Evolutionary conservation across 2,113 vertebrate genomes (phyloP).

Genomic region (Serinus canaria): DNA sequence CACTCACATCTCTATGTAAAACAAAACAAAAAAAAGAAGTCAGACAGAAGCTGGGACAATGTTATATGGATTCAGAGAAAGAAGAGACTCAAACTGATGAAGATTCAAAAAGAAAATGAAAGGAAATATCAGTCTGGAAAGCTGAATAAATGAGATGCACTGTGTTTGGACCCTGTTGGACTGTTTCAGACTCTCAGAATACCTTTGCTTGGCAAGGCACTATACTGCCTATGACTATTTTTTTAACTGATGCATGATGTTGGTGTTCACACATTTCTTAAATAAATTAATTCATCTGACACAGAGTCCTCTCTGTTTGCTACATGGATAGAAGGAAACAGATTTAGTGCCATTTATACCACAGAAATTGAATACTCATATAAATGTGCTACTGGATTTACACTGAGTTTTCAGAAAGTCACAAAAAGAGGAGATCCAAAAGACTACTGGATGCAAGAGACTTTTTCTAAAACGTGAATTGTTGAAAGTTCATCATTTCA

Average conservation of each 20-base stretch:
- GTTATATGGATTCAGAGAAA: neutral
- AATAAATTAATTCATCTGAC: neutral
- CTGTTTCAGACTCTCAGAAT: neutral
- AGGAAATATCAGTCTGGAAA: neutral
- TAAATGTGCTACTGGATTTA: neutral
- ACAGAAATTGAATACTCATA: neutral
- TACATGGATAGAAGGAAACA: neutral
- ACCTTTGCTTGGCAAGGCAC: neutral
- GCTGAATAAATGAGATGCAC: neutral
- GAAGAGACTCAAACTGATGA: neutral
- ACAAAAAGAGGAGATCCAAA: neutral
- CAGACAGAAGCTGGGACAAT: neutral
- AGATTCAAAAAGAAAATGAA: neutral
- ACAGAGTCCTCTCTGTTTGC: neutral
- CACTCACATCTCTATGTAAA: neutral
- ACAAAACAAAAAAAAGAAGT: neutral
- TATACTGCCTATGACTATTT: neutral
- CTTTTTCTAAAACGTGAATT: neutral
- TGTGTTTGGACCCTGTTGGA: neutral
- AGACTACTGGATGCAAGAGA: neutral
- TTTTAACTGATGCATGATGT: neutral
- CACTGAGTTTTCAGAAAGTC: neutral
- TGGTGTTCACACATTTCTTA: neutral
- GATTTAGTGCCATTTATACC: neutral
- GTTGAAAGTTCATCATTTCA: neutral